Evolutionary conservation across 2,888 invertebrate species (phyloP), one percentile per base, ranked within the genome.

Genomic region (Synergus laeviventris): DNA sequence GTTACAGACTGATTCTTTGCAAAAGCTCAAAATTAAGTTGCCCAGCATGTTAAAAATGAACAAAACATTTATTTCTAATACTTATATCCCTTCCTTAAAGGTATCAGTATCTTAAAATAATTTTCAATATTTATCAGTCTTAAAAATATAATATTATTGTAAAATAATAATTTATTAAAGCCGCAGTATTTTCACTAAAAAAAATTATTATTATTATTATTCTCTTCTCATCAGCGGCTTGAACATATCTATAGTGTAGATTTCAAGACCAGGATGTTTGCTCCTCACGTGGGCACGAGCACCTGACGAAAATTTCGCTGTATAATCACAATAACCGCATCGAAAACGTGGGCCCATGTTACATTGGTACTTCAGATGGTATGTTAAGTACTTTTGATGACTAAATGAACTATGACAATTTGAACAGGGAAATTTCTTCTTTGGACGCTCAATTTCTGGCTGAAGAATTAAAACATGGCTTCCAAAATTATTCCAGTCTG

Each of bases 321-420:
- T 77, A 74, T 88, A 87, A 14, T 83, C 82, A 79, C 91, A 91
- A 73, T 89, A 87, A 39, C 90, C 89, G 78, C 91, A 91, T 77
- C 86, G 87, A 80, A 91, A 91, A 76, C 91, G 84, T n/a, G 91
- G 89, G 2, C 83, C 84, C 81, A 90, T 89, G 12, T 90, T 90
- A 78, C 91, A 91, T 78, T 91, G 91, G 83, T 89, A 88, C 76
- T 87, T 87, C 56, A 88, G 84, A 78, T 91, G 91, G 70, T 87
- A 88, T 75, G 86, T 85, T 31, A 89, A 80, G 73, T 88, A 88
- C 73, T 87, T 84, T 78, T 87, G 87, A 61, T 87, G 86, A 45
- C 85, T 86, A 82, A 87, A 90, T 75, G 85, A 82, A 75, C 87
- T 88, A 78, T 82, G 82, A 74, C 90, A 89, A 18, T 85, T 87